Percentiles rank a stretch among this genome's conserved stretches.
phyloP scores from a whole-genome alignment of 2,888 invertebrate genomes.

The Noctua pronuba region DNA sequence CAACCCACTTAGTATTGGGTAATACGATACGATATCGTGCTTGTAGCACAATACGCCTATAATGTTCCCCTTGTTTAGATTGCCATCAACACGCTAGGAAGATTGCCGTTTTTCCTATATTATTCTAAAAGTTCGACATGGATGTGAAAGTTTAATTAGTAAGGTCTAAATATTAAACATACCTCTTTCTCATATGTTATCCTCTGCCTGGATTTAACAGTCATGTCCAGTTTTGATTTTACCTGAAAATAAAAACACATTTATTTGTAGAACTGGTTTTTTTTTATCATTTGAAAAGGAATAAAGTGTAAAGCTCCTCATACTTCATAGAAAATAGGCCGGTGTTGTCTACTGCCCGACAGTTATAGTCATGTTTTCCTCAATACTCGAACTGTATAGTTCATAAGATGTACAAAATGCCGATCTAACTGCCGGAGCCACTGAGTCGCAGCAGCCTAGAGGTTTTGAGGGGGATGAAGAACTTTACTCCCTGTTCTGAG shows the following conservation, averaged over 20 bases:
- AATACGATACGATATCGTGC: too few relatives aligned
- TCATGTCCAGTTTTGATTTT: constrained; percentile 72
- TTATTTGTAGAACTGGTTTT: not conserved
- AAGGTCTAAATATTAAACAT: constrained; percentile 2
- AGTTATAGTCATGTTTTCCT: too few relatives aligned
- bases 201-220: constrained; percentile 77
- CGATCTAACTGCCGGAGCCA: too few relatives aligned
- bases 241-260: constrained; percentile 67
- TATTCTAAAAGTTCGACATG: not conserved
- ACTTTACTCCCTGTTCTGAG: too few relatives aligned
- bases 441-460: too few relatives aligned
- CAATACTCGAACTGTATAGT: too few relatives aligned
- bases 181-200: constrained; percentile 84
- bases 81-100: not conserved
- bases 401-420: too few relatives aligned
- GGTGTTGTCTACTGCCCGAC: too few relatives aligned
- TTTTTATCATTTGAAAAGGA: not conserved
- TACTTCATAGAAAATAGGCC: not conserved
- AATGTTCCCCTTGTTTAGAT: not conserved
- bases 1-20: too few relatives aligned
- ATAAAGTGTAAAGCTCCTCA: not conserved
- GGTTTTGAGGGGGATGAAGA: too few relatives aligned
- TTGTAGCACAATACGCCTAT: too few relatives aligned
- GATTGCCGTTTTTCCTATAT: not conserved
- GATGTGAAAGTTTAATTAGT: not conserved